These are phyloP conservation scores for Petrolisthes cinctipes DNA, from an alignment of 2,888 invertebrate genomes.

Conservation along the genomic window DNA sequence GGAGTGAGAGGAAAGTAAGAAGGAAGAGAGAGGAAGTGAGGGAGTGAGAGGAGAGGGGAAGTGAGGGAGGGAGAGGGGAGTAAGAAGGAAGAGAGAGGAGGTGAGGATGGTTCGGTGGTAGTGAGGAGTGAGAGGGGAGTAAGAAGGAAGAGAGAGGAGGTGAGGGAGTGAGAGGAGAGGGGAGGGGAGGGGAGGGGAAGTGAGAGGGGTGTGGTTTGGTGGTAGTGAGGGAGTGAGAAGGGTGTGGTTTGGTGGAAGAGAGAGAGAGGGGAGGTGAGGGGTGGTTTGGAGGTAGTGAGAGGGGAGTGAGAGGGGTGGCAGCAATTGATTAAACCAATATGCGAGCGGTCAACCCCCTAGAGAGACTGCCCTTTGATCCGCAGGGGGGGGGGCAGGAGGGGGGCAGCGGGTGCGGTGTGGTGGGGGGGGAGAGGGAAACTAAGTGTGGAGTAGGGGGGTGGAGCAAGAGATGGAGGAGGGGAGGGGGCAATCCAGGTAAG, in stretches of 20 bases:
- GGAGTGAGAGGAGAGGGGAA: too few species aligned
- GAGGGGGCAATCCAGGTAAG: neutral
- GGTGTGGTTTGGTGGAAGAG: constrained; percentile 8
- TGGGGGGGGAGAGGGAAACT: neutral
- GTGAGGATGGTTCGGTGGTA: neutral
- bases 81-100: neutral
- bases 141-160: neutral
- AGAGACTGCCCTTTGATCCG: constrained; percentile 11
- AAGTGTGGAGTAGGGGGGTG: neutral
- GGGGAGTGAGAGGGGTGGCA: neutral
- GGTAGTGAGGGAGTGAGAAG: neutral
- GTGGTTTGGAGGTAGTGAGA: too few species aligned
- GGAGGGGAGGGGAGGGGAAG: neutral
- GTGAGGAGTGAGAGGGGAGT: too few species aligned
- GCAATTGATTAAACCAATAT: constrained; percentile 41
- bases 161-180: neutral
- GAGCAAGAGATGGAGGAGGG: neutral
- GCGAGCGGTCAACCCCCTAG: constrained; percentile 22
- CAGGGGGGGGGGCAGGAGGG: neutral
- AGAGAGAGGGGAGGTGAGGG: too few species aligned
- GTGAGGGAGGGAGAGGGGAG: neutral
- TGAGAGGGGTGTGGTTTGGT: neutral
- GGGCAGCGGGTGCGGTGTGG: too few species aligned
- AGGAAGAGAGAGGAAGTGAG: neutral
- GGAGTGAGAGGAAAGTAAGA: neutral